Conservation (phyloP, 1,140 invertebrate genomes). For the Drosophila takahashii region DNA sequence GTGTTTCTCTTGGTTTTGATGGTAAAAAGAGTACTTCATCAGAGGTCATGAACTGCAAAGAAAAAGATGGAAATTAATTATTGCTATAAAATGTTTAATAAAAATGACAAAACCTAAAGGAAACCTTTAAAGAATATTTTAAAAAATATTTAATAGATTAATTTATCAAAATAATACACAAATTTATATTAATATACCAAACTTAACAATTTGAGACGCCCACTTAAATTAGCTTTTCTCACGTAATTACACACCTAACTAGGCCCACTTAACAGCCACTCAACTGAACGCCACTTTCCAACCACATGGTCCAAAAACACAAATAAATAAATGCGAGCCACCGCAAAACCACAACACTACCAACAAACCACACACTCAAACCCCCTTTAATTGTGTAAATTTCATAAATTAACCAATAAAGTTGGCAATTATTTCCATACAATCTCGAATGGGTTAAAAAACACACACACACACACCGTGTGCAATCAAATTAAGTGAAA, state of each 20-base stretch:
- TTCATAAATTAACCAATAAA: conserved; percentile 82
- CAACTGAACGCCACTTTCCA: conserved; percentile 21
- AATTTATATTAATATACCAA: no score
- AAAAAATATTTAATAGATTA: background rate
- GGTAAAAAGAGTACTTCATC: background rate
- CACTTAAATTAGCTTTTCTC: conserved; percentile 11
- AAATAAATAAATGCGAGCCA: conserved; percentile 31
- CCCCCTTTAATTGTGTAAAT: conserved; percentile 67
- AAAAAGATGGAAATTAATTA: background rate
- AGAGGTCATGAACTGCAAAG: conserved; percentile 5
- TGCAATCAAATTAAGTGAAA: conserved; percentile 36
- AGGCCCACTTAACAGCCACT: conserved; percentile 37
- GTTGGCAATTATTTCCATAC: conserved; percentile 68
- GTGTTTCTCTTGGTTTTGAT: conserved; percentile 12
- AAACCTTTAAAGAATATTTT: background rate
- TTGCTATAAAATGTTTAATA: background rate
- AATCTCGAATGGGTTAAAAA: conserved; percentile 34
- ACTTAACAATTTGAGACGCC: background rate
- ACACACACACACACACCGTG: conserved; percentile 14
- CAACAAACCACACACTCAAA: conserved; percentile 11
- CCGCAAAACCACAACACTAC: conserved; percentile 51
- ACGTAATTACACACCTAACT: conserved; percentile 24
- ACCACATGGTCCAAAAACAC: conserved; percentile 45
- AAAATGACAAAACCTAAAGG: background rate
- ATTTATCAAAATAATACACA: no score